Base-by-base conservation (phyloP, 2,113 vertebrate genomes). In the Stegastes partitus region DNA sequence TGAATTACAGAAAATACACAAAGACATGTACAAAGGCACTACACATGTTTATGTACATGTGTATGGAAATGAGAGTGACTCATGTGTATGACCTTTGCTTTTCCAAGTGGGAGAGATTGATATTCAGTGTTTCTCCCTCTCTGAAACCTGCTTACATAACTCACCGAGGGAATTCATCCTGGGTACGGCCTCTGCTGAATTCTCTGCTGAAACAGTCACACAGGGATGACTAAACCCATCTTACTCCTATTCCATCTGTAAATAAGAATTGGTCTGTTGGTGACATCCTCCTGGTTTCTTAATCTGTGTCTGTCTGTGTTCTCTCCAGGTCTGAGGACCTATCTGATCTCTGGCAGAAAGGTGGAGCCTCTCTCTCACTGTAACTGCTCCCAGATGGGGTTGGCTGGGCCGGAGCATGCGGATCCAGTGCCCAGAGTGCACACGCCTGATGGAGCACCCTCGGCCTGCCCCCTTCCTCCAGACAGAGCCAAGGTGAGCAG, bases 301-400 rank as follows among this genome's bases (percentile, higher is more conserved):
- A 74, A 39, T 79, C n/a, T 23, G 4, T 1, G 14, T 81, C 3
- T 51, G 8, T 90, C 63, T 85, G 11, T 47, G 34, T 21, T 50
- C 85, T 83, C 42, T 86, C 1, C 89, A 99, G 98, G 97, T 81
- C 90, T 98, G 87, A 97, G 96, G 94, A 99, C 98, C 55, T 98
- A 96, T 87, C 94, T 99, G 93, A 98, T 99, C 89, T 97, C 98
- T 9, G 95, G 96, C 70, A 95, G 96, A 90, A 97, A 96, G 92
- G 87, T 93, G 54, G 91, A 96, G 88, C 93, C 95, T 87, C 95
- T 90, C 34, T 86, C 94, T 26, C 92, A 89, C 5, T 98, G 97
- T 88, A 95, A 92, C 94, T 98, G 97, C 64, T 93, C 96, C 0
- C 96, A 96, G 72, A 68, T 83, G 0, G 86, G 93, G 44, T 91